Base-by-base conservation (phyloP, 1,140 invertebrate genomes). In the Drosophila aff. region DNA sequence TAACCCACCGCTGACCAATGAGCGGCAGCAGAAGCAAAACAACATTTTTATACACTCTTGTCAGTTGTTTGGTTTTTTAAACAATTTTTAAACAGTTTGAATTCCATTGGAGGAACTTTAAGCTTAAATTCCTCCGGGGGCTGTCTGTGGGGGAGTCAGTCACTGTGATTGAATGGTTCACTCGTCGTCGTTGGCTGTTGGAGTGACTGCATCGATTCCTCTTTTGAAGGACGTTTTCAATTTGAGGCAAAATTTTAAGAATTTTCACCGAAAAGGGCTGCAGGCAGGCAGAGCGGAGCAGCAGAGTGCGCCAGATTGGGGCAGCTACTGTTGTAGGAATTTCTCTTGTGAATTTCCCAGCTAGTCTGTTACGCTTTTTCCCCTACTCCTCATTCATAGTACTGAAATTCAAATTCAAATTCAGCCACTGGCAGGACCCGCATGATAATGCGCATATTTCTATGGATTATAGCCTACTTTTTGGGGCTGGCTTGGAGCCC, bases 391-490 rank as follows among this genome's bases (percentile, higher is more conserved):
- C 33, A 1, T 47, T 15, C 23, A 1, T 7, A 36, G 50, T 36
- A 36, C 50, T 11, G 60, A 71, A 73, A 66, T 74, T 67, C 50
- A 80, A 68, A 80, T 76, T 89, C 67, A 52, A 57, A 71, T 61
- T 66, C 68, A 60, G 53, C 46, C 53, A 62, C 62, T 58, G 65
- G 49, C 62, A 43, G 47, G 44, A 65, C 80, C 80, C 84, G 77
- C 84, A 81, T 89, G 73, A 81, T 75, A 87, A 89, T 47, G 66
- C 63, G 80, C 84, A 84, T 84, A 89, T 87, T 87, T 87, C 72
- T 72, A 78, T 81, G 81, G 81, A 79, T 89, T 81, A 87, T 84
- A 78, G 84, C 81, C 77, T 81, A 87, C 77, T 84, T 89, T 89
- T 80, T 40, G 77, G 81, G 67, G 52, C 75, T 57, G 63, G 52